phyloP scores from a whole-genome alignment of 1,140 invertebrate species.

The Paraescarpia echinospica region DNA sequence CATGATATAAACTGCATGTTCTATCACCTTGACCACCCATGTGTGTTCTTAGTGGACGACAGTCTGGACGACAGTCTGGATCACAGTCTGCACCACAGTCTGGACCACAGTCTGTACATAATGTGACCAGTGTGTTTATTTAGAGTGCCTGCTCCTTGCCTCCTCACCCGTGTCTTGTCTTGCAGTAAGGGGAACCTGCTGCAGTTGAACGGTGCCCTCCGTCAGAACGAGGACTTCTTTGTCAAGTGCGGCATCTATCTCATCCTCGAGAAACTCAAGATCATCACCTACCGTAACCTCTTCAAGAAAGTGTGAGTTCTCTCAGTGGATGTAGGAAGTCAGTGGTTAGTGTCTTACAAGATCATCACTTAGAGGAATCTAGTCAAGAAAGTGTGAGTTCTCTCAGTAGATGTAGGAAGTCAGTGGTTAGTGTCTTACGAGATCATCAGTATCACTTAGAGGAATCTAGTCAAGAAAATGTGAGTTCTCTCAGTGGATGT shows the following conservation, averaged over 20 bases:
- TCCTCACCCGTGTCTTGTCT: too few species aligned
- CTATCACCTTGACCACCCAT: too few species aligned
- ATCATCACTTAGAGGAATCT: constrained; percentile 94
- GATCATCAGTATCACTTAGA: constrained; percentile 83
- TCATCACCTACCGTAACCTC: constrained; percentile 92
- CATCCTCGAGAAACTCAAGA: constrained; percentile 94
- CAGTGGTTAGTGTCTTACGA: background rate
- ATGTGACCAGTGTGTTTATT: background rate
- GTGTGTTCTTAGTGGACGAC: too few species aligned
- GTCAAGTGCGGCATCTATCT: constrained; percentile 94
- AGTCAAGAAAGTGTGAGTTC: constrained; percentile 86
- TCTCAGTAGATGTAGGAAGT: background rate
- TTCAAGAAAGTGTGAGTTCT: constrained; percentile 86
- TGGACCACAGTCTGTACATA: background rate
- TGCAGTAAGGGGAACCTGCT: constrained; percentile 78
- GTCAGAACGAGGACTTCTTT: constrained; percentile 86
- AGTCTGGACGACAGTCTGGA: too few species aligned
- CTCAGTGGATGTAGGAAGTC: background rate
- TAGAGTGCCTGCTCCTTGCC: too few species aligned
- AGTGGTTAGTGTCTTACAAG: constrained; percentile 60
- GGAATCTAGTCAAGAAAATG: constrained; percentile 96
- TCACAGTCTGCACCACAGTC: background rate
- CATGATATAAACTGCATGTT: too few species aligned
- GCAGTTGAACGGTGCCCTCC: constrained; percentile 81
- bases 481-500: constrained; percentile 56